These are phyloP conservation scores for Bothrops alternatus DNA, from an alignment of 2,797 vertebrate genomes.

Conservation along the genomic window DNA sequence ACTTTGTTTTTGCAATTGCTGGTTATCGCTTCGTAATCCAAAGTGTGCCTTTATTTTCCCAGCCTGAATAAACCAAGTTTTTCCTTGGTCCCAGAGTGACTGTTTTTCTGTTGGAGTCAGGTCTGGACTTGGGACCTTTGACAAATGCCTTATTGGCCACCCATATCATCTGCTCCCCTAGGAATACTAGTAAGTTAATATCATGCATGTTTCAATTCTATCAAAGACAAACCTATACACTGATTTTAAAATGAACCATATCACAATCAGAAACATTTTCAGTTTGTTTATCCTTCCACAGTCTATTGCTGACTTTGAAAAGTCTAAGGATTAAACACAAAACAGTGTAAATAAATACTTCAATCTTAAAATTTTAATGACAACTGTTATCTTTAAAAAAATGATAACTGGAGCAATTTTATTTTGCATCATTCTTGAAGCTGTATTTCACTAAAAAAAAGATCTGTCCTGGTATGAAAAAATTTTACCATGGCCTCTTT, in stretches of 20 bases:
- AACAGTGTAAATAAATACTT: neutral
- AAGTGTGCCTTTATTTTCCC: too few relatives aligned
- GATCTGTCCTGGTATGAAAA: neutral
- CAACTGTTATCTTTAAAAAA: neutral
- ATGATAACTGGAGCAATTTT: neutral
- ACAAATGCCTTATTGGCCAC: too few relatives aligned
- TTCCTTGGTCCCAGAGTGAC: too few relatives aligned
- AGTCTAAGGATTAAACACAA: neutral
- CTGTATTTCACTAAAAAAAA: neutral
- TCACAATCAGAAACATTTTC: neutral
- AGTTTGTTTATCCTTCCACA: neutral
- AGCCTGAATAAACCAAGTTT: too few relatives aligned
- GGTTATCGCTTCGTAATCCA: too few relatives aligned
- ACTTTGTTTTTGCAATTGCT: too few relatives aligned
- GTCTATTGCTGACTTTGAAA: neutral
- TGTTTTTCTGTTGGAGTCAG: too few relatives aligned
- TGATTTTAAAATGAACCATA: neutral
- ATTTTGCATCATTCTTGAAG: neutral
- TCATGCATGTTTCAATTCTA: neutral
- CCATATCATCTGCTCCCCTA: neutral
- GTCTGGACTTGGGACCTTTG: too few relatives aligned
- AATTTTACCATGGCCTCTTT: neutral
- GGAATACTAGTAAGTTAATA: neutral
- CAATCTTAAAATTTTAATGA: neutral
- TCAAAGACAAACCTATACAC: neutral